Evolutionary conservation across 2,888 invertebrate genomes (phyloP), one percentile per base, ranked within the genome.

Genomic region (Troilus luridus): DNA sequence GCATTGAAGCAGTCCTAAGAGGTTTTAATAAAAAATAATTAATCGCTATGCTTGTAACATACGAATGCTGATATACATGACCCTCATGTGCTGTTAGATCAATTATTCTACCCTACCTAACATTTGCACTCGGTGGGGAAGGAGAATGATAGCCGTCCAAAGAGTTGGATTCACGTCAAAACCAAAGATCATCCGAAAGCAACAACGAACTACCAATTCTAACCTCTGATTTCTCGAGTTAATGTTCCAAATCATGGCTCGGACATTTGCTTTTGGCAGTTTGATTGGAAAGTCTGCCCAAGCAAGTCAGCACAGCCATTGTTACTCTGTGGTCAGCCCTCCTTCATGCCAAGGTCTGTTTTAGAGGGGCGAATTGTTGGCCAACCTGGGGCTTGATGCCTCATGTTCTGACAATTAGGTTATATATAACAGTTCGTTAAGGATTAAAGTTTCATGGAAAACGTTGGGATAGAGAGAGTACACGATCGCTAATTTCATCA

Each of bases 221-320:
- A 67, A 67, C 24, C 67, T 27, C 67, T 67, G 67, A 67, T 67
- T 24, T 67, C 67, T 67, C 24, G 67, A 67, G 67, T 67, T 67
- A 67, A 67, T 67, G 67, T 67, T 27, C 11, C 12, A 24, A 67
- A 67, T 67, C 67, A 67, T 67, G 67, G 27, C 9, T 64, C 24
- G 14, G 67, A 67, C 67, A 67, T 41, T 41, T 67, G 67, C 12
- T 67, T 67, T 67, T 67, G 67, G 67, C 67, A 67, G 67, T 67
- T 67, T 67, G 67, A 67, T 67, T 67, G 67, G 67, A 67, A 67
- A 67, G 21, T 67, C 64, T 64, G 64, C n/a, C 64, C 3, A 8
- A 64, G 64, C n/a, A 12, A n/a, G n/a, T 64, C 24, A 14, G 24
- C 67, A 24, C 24, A 64, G 64, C 64, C 17, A 64, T 64, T 64